These are phyloP conservation scores for Cydia splendana DNA, from an alignment of 1,140 invertebrate species.

Conservation along the genomic window DNA sequence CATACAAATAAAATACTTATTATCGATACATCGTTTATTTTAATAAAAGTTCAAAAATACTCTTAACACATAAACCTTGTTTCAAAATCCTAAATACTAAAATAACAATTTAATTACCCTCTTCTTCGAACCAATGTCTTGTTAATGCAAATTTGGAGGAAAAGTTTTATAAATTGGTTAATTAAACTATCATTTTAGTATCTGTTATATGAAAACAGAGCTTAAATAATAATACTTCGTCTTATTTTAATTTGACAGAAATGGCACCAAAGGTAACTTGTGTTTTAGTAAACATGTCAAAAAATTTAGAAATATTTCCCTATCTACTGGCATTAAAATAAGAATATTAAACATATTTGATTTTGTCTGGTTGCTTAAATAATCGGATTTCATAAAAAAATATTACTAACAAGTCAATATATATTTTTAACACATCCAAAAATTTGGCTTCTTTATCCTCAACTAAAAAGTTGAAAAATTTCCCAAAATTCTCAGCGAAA, in stretches of 20 bases:
- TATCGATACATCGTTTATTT: conserved; percentile 37
- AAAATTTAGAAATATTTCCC: conserved; percentile 16
- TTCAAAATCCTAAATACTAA: no score
- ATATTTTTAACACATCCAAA: no score
- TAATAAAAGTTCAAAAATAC: conserved; percentile 32
- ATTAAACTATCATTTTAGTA: no score
- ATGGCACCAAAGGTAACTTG: conserved; percentile 56
- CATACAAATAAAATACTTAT: conserved; percentile 34
- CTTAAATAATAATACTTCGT: conserved; percentile 43
- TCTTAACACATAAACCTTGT: conserved; percentile 3
- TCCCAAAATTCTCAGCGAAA: no score
- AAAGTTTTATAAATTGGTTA: no score
- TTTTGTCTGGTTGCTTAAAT: neutral
- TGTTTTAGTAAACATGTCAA: conserved; percentile 17
- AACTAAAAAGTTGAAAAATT: no score
- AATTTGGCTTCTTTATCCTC: no score
- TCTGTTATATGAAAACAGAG: no score
- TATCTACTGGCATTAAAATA: conserved; percentile 15
- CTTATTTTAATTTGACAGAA: conserved; percentile 38
- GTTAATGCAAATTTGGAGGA: no score
- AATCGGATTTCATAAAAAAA: neutral
- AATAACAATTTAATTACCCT: no score
- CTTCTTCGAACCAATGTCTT: no score
- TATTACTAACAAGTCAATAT: conserved; percentile 6
- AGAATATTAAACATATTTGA: neutral